Conservation (phyloP, 1,140 invertebrate species). For the Drosophila carrolli region DNA sequence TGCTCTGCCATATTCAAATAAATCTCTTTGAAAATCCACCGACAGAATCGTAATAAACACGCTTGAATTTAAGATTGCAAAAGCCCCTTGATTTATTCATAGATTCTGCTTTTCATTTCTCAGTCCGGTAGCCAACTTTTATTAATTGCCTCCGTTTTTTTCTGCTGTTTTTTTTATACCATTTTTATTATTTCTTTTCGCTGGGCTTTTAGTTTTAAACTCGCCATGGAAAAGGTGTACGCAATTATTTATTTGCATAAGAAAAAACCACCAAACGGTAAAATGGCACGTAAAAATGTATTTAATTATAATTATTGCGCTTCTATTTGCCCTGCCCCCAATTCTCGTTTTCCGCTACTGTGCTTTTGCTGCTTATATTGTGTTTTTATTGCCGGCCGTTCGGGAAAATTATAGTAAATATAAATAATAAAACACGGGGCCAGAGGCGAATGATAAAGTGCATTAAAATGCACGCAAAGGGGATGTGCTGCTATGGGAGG, state of each 20-base stretch:
- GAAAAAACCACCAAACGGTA: conserved; percentile 58
- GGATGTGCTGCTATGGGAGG: conserved; percentile 6
- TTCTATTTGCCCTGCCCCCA: conserved; percentile 47
- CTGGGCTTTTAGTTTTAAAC: conserved; percentile 28
- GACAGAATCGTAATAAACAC: conserved; percentile 9
- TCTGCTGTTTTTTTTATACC: conserved; percentile 18
- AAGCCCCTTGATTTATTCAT: conserved; percentile 41
- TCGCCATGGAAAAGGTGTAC: conserved; percentile 48
- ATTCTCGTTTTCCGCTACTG: conserved; percentile 10
- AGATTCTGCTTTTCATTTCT: conserved; percentile 32
- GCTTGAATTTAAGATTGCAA: conserved; percentile 35
- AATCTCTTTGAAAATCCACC: conserved; percentile 11
- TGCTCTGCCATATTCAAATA: conserved; percentile 18
- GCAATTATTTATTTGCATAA: conserved; percentile 77
- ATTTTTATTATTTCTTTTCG: conserved; percentile 12
- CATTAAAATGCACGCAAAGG: conserved; percentile 77
- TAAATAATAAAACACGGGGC: conserved; percentile 75
- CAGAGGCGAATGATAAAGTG: conserved; percentile 68
- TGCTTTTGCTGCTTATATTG: conserved; percentile 32
- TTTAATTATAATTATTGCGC: conserved; percentile 82
- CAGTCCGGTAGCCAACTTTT: conserved; percentile 21
- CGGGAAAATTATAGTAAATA: conserved; percentile 78
- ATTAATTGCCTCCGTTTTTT: conserved; percentile 44
- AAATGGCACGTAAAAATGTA: conserved; percentile 80
- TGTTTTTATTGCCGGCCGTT: conserved; percentile 47